Conservation (phyloP, 2,113 vertebrate genomes). For the Chaenogobius annularis region DNA sequence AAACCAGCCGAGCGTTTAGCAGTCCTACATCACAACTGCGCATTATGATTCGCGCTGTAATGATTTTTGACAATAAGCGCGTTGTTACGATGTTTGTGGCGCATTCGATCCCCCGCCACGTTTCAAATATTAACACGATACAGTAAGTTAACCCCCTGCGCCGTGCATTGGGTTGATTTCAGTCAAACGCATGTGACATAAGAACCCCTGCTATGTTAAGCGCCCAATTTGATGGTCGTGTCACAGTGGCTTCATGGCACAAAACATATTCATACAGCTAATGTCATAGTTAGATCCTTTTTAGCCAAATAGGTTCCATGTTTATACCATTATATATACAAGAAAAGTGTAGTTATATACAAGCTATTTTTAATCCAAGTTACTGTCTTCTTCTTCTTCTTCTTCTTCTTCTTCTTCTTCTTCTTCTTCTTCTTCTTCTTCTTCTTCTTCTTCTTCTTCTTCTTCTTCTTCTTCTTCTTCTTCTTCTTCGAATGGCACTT, state of each 20-base stretch:
- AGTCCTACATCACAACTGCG: slow-evolving; percentile 35
- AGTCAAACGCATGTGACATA: neutral
- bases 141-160: neutral
- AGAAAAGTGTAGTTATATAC: no score
- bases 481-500: no score
- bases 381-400: no score
- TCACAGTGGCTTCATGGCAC: neutral
- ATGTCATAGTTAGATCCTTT: neutral
- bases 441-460: no score
- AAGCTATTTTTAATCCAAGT: no score
- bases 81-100: slow-evolving; percentile 7
- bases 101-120: slow-evolving; percentile 3
- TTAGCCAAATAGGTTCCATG: neutral
- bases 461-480: no score
- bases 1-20: slow-evolving; percentile 33
- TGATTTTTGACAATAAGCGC: slow-evolving; percentile 20
- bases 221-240: neutral
- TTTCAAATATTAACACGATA: neutral
- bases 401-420: no score
- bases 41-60: slow-evolving; percentile 38
- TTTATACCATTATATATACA: no score
- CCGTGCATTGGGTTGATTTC: neutral
- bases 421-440: no score
- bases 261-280: neutral
- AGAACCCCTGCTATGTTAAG: neutral